Conservation (phyloP, 2,888 invertebrate genomes). For the Leptothorax acervorum region DNA sequence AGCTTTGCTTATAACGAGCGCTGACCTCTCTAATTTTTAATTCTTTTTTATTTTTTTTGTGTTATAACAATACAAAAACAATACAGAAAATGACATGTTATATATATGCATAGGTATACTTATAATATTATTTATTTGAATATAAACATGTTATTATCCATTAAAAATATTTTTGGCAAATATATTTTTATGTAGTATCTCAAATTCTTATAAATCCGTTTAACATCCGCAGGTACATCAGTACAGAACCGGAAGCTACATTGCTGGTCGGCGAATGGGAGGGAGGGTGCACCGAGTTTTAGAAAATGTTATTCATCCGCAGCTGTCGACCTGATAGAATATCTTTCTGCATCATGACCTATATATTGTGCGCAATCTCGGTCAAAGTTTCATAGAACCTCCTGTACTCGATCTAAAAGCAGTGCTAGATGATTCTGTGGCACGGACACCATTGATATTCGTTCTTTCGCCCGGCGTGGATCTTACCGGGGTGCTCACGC, state of each 20-base stretch:
- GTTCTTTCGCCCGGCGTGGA: constrained; percentile 95
- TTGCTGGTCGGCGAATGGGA: constrained; percentile 95
- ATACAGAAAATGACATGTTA: background rate
- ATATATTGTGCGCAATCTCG: constrained; percentile 92
- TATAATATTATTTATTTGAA: background rate
- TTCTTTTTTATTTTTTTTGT: background rate
- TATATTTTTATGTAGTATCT: background rate
- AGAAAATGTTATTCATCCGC: constrained; percentile 93
- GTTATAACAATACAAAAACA: background rate
- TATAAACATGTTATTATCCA: background rate
- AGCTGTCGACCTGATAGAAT: constrained; percentile 94
- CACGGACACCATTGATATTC: constrained; percentile 94
- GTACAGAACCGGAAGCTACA: constrained; percentile 92
- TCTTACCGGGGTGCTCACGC: constrained; percentile 91
- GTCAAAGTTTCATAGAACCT: constrained; percentile 93
- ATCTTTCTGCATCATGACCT: constrained; percentile 91
- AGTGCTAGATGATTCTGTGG: constrained; percentile 92
- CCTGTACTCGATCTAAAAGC: constrained; percentile 93
- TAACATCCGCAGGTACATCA: constrained; percentile 88
- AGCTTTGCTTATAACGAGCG: no score
- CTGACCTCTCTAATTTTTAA: no score
- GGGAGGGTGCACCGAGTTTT: constrained; percentile 93
- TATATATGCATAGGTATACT: background rate
- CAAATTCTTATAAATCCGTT: background rate
- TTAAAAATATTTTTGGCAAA: background rate